A percentile compares a stretch with the other conserved stretches of the same genome.
Evolutionary conservation across 2,113 vertebrate genomes (phyloP).

Genomic region (Muscicapa adusta): DNA sequence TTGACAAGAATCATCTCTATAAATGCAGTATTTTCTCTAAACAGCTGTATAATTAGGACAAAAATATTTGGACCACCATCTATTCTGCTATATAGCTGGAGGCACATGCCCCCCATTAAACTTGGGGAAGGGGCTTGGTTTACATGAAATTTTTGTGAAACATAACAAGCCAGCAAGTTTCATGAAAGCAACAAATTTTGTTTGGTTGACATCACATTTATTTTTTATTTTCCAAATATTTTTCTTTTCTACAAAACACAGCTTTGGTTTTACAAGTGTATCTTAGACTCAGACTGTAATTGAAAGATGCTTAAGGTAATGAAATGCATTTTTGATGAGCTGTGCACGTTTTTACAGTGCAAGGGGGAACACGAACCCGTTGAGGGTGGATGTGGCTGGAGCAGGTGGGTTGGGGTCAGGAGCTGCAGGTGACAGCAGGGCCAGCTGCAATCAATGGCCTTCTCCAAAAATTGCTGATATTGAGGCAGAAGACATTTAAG

Average conservation of each 20-base stretch:
- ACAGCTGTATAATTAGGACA: background rate
- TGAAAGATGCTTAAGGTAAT: background rate
- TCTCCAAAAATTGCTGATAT: conserved; percentile 2
- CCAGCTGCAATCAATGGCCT: background rate
- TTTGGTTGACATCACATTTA: fast-evolving
- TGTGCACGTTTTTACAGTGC: background rate
- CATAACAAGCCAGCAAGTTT: background rate
- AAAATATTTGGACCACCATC: background rate
- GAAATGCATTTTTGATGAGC: background rate
- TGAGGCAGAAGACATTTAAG: background rate
- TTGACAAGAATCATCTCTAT: background rate
- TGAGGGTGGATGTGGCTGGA: background rate
- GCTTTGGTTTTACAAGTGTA: background rate
- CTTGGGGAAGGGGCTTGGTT: background rate
- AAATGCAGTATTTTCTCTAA: background rate
- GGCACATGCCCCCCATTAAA: background rate
- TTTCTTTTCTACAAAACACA: background rate
- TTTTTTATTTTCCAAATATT: background rate
- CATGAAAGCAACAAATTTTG: background rate
- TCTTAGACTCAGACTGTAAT: background rate
- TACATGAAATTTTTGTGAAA: background rate
- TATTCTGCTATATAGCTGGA: background rate
- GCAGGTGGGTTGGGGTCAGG: background rate
- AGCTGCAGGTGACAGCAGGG: background rate
- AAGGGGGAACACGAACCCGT: fast-evolving